These are phyloP conservation scores for Onychostoma macrolepis DNA, from an alignment of 2,113 vertebrate genomes.

Conservation along the genomic window DNA sequence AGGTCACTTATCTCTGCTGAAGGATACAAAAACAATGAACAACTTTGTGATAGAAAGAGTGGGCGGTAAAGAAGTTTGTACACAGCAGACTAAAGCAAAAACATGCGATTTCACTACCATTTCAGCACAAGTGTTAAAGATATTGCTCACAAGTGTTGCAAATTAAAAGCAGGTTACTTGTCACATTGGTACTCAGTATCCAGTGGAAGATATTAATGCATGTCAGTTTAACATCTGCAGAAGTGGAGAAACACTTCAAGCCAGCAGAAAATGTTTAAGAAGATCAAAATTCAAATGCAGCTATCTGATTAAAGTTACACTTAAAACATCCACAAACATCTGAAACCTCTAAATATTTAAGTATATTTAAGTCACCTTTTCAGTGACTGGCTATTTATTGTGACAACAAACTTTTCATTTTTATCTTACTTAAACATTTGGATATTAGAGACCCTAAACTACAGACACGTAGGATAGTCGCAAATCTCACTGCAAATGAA, in stretches of 20 bases:
- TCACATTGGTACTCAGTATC: not conserved
- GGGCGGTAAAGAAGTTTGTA: not conserved
- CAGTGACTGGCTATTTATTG: not conserved
- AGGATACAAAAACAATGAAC: conserved; percentile 38
- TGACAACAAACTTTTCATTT: not conserved
- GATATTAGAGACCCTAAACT: not conserved
- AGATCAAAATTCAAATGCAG: not conserved
- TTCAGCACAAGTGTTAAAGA: not conserved
- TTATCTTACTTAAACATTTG: not conserved
- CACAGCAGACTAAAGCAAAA: not conserved
- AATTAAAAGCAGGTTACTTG: not conserved
- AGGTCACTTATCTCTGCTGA: conserved; percentile 43
- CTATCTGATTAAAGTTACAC: not conserved
- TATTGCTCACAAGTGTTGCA: conserved; percentile 4
- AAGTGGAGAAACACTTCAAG: not conserved
- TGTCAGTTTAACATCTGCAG: not conserved
- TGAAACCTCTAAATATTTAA: not conserved
- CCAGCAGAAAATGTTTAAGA: not conserved
- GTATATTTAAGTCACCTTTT: not conserved
- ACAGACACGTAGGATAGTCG: not conserved
- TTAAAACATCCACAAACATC: not conserved
- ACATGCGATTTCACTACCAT: not conserved
- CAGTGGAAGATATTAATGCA: not conserved
- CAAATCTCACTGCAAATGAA: not conserved
- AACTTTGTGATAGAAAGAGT: not conserved